Conservation (phyloP, 1,140 invertebrate species). For the Pogonomyrmex californicus region DNA sequence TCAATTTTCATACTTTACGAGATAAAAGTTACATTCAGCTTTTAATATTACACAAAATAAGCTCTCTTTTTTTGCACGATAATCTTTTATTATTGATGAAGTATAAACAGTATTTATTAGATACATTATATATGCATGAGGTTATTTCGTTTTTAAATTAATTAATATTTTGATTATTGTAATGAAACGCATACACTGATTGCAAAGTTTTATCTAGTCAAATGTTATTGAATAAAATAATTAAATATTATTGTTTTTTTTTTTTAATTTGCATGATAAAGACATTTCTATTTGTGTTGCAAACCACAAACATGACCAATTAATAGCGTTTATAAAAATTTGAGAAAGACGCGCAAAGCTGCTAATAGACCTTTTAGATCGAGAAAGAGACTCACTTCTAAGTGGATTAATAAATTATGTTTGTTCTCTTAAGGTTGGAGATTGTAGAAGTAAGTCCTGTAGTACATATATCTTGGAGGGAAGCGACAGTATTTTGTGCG, state of each 20-base stretch:
- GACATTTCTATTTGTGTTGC: background rate
- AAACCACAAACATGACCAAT: background rate
- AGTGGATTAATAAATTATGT: conserved; percentile 35
- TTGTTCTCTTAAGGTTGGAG: conserved; percentile 37
- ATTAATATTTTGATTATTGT: conserved; percentile 7
- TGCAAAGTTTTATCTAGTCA: background rate
- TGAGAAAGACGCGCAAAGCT: background rate
- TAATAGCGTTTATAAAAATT: background rate
- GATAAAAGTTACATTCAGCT: background rate
- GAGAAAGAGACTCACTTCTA: background rate
- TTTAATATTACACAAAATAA: background rate
- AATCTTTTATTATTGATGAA: background rate
- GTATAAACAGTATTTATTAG: conserved; percentile 1
- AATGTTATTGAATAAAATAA: background rate
- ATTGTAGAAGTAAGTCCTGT: conserved; percentile 49
- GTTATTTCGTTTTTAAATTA: conserved; percentile 14
- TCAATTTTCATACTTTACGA: background rate
- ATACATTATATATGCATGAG: background rate
- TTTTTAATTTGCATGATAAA: conserved; percentile 22
- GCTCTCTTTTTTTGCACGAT: background rate
- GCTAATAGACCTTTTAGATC: background rate
- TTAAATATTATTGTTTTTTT: background rate
- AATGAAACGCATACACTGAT: background rate
- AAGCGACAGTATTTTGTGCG: conserved; percentile 23
- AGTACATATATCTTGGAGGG: background rate